phyloP scores from a whole-genome alignment of 2,797 vertebrate genomes.

The Acanthiza pusilla region DNA sequence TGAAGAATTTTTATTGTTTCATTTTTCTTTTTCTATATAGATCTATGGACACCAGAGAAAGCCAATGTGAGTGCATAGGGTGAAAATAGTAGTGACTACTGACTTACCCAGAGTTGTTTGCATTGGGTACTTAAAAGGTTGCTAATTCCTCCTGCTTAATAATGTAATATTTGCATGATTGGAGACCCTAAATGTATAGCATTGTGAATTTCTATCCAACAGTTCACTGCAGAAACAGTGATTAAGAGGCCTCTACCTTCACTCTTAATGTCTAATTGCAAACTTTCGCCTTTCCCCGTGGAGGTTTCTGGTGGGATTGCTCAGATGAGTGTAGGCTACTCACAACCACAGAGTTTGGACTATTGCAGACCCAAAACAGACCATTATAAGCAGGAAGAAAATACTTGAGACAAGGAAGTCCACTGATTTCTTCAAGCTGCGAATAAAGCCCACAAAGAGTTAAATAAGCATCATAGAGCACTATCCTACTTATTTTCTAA shows the following conservation, averaged over 20 bases:
- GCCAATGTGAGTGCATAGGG: not conserved
- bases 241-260: not conserved
- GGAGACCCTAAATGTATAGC: not conserved
- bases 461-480: not conserved
- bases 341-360: not conserved
- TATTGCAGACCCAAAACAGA: not conserved
- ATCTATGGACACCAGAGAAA: not conserved
- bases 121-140: not conserved
- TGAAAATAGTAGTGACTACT: not conserved
- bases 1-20: slow-evolving; percentile 23
- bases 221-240: not conserved
- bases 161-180: not conserved
- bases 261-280: not conserved
- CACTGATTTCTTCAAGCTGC: not conserved
- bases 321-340: not conserved
- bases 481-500: not conserved
- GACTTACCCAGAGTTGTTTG: not conserved
- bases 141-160: not conserved
- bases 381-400: not conserved
- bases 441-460: not conserved
- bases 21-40: not conserved
- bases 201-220: not conserved
- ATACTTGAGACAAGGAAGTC: not conserved
- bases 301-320: not conserved
- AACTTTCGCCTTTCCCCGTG: not conserved